Conservation (phyloP, 2,888 invertebrate genomes). For the Lasioglossum marginatum region DNA sequence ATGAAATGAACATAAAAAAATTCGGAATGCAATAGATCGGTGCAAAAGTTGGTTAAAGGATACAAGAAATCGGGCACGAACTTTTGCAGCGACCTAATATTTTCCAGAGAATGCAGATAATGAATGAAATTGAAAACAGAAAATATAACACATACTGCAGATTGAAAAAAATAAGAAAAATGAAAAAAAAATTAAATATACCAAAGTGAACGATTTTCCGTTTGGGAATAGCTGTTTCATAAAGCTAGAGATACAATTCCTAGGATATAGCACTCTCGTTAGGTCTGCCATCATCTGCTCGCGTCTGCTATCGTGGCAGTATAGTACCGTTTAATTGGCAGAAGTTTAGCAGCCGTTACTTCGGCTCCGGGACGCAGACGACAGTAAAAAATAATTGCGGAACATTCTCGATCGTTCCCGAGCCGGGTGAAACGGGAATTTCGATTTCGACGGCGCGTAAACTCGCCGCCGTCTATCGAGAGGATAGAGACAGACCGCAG, state of each 20-base stretch:
- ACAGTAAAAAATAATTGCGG: conserved; percentile 8
- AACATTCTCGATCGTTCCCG: not conserved
- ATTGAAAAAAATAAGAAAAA: too few species aligned
- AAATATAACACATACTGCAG: not conserved
- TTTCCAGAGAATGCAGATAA: too few species aligned
- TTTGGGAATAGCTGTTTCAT: not conserved
- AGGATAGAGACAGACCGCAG: conserved; percentile 25
- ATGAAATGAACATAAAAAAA: too few species aligned
- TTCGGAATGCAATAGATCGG: not conserved
- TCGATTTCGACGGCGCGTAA: conserved; percentile 32
- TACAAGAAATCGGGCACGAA: not conserved
- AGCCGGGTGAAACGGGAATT: conserved; percentile 17
- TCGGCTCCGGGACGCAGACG: not conserved
- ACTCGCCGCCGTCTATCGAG: conserved; percentile 22
- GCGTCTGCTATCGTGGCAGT: not conserved
- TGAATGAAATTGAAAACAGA: not conserved
- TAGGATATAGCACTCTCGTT: not conserved
- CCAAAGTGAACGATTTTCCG: not conserved
- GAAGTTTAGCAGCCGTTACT: not conserved
- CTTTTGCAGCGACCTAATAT: too few species aligned
- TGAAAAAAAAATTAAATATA: not conserved
- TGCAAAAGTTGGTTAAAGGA: not conserved
- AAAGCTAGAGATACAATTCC: not conserved
- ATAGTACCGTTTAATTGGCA: not conserved
- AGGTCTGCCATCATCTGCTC: not conserved